Evolutionary conservation across 2,113 vertebrate species (phyloP).

Genomic region (Paralichthys olivaceus): DNA sequence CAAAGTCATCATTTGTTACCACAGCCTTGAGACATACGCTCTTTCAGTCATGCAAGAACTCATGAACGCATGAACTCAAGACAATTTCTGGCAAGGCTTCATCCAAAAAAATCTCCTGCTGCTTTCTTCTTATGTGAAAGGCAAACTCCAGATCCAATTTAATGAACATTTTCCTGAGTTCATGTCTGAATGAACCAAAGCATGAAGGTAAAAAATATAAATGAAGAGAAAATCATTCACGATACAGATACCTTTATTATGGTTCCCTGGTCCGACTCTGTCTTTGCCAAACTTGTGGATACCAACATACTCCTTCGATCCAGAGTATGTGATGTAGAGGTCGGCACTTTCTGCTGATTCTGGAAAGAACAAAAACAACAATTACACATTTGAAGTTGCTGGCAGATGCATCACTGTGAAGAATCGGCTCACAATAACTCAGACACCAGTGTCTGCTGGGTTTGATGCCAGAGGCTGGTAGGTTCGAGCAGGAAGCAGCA

Average conservation of each 20-base stretch:
- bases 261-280: slow-evolving; percentile 9
- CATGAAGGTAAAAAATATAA: not conserved
- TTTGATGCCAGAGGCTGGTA: not conserved
- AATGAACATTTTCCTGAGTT: too few relatives aligned
- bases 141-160: not conserved
- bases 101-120: too few relatives aligned
- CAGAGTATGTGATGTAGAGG: slow-evolving; percentile 63
- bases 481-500: not conserved
- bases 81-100: too few relatives aligned
- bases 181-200: not conserved
- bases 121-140: too few relatives aligned
- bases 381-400: not conserved
- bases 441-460: not conserved
- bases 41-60: too few relatives aligned
- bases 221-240: not conserved
- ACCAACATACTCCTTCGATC: slow-evolving; percentile 11
- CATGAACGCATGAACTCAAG: too few relatives aligned
- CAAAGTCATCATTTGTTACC: not conserved
- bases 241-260: slow-evolving; percentile 46
- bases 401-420: not conserved
- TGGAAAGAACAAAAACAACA: slow-evolving; percentile 12
- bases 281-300: slow-evolving; percentile 61
- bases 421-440: not conserved
- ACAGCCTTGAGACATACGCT: not conserved
- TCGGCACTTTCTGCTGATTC: slow-evolving; percentile 5